phyloP scores from a whole-genome alignment of 2,113 vertebrate species.

The Anolis carolinensis region DNA sequence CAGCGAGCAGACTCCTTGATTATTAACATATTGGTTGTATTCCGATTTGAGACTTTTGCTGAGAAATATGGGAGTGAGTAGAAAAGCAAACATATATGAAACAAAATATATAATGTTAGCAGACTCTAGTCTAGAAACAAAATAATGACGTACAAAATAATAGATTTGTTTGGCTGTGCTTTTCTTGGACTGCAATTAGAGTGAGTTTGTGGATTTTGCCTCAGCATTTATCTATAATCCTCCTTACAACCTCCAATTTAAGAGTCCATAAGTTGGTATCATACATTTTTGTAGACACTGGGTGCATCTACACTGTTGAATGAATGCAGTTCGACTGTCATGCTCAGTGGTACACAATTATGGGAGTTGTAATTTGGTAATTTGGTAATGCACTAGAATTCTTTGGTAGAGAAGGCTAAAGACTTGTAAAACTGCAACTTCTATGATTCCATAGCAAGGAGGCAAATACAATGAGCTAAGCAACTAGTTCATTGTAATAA shows the following conservation, averaged over 20 bases:
- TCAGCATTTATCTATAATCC: not conserved
- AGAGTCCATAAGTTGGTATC: no score
- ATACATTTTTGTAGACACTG: no score
- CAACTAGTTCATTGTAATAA: not conserved
- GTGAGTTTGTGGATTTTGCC: conserved; percentile 48
- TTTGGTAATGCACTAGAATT: no score
- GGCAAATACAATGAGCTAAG: no score
- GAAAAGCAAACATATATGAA: conserved; percentile 28
- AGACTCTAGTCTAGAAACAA: conserved; percentile 62
- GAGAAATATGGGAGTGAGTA: conserved; percentile 34
- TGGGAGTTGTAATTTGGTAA: no score
- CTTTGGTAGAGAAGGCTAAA: no score
- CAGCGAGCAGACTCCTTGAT: conserved; percentile 48
- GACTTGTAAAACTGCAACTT: no score
- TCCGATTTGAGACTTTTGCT: conserved; percentile 57
- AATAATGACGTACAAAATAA: conserved; percentile 60
- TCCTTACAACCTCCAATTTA: not conserved
- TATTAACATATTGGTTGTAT: conserved; percentile 47
- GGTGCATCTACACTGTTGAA: no score
- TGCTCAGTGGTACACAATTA: no score
- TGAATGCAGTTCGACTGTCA: no score
- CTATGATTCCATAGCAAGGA: no score
- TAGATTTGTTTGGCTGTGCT: not conserved
- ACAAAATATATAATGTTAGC: conserved; percentile 47
- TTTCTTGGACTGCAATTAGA: conserved; percentile 48